Percentiles rank a stretch among this genome's conserved stretches.
These are phyloP conservation scores for Lagodon rhomboides DNA, from an alignment of 2,797 vertebrate genomes.

Conservation along the genomic window DNA sequence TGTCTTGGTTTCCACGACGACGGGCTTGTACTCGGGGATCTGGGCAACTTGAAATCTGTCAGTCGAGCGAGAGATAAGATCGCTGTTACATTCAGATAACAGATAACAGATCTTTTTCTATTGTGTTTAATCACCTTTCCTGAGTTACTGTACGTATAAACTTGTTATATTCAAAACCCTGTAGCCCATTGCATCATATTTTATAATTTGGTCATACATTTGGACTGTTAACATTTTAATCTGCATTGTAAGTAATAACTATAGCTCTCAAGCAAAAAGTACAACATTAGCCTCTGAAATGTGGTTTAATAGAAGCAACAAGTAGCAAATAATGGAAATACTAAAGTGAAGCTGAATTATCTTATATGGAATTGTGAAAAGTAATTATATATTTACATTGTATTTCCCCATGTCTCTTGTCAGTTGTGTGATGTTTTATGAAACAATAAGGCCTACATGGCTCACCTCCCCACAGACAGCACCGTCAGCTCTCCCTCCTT, in stretches of 20 bases:
- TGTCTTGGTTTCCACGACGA: constrained; percentile 77
- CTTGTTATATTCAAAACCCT: neutral
- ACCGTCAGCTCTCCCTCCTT: constrained; percentile 86
- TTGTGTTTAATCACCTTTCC: neutral
- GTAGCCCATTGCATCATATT: neutral
- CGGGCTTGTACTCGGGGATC: constrained; percentile 90
- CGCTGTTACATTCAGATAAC: neutral
- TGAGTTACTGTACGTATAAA: neutral
- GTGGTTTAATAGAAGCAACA: too few relatives aligned
- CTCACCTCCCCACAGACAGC: constrained; percentile 93
- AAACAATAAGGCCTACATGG: neutral
- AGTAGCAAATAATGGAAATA: too few relatives aligned
- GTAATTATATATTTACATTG: neutral
- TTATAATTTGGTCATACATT: neutral
- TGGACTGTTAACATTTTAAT: neutral
- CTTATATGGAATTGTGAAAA: neutral
- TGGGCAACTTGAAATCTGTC: constrained; percentile 95
- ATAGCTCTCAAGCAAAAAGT: neutral
- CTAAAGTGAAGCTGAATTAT: too few relatives aligned
- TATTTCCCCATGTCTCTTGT: neutral
- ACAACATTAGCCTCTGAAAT: too few relatives aligned
- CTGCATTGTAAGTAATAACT: neutral
- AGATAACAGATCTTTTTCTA: too few relatives aligned
- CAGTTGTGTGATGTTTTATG: neutral
- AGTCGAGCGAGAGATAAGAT: constrained; percentile 7